Evolutionary conservation across 2,888 invertebrate species (phyloP).

Genomic region (Sinohyriopsis cumingii): DNA sequence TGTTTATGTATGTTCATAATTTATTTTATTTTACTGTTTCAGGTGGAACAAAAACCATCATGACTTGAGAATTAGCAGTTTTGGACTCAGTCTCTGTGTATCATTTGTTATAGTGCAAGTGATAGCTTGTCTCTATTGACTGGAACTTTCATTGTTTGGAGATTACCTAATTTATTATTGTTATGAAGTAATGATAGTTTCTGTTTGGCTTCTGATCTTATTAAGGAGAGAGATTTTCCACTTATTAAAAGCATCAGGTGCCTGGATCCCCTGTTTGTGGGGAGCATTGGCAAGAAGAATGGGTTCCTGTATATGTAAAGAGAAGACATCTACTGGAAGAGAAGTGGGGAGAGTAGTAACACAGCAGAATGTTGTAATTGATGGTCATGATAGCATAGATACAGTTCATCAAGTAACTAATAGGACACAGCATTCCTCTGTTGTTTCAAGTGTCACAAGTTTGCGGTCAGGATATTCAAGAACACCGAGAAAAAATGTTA

Average conservation of each 20-base stretch:
- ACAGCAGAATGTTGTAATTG: slow-evolving; percentile 5
- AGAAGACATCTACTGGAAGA: slow-evolving; percentile 67
- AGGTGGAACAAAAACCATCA: too few relatives aligned
- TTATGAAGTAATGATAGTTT: slow-evolving; percentile 28
- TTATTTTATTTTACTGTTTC: too few relatives aligned
- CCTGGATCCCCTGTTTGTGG: not conserved
- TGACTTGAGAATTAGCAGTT: too few relatives aligned
- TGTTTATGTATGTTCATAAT: too few relatives aligned
- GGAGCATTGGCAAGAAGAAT: slow-evolving; percentile 71
- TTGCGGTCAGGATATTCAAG: not conserved
- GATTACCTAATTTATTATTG: not conserved
- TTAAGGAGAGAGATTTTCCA: slow-evolving; percentile 1
- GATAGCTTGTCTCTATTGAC: not conserved
- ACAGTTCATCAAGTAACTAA: not conserved
- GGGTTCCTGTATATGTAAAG: slow-evolving; percentile 86
- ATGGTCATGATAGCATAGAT: not conserved
- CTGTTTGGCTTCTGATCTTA: slow-evolving; percentile 27
- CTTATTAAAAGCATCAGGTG: not conserved
- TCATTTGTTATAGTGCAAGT: not conserved
- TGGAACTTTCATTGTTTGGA: not conserved
- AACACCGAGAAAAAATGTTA: slow-evolving; percentile 34
- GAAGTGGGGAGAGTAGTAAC: not conserved
- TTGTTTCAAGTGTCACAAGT: not conserved
- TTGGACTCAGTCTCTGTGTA: too few relatives aligned
- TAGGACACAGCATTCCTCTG: too few relatives aligned